Conservation (phyloP, 2,113 vertebrate species). For the Chelonoidis abingdonii region DNA sequence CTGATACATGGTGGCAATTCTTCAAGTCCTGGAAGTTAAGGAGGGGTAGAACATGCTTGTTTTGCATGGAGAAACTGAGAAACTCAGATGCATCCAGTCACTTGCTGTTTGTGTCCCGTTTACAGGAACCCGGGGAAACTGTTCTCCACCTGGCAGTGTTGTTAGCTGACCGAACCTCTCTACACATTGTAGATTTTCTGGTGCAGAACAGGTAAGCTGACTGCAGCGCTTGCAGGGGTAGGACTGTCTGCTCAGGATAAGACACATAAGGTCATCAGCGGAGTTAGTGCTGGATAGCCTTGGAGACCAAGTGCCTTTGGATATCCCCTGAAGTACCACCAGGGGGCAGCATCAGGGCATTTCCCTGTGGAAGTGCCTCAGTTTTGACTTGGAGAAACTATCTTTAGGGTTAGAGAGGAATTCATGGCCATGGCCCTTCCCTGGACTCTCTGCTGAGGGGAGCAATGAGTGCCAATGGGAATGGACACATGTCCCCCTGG, state of each 20-base stretch:
- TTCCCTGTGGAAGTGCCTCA: not conserved
- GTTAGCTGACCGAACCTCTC: slow-evolving; percentile 77
- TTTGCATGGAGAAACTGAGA: rapidly evolving
- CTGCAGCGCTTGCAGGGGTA: not conserved
- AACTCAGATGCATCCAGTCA: not conserved
- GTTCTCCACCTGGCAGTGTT: slow-evolving; percentile 79
- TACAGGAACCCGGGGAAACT: slow-evolving; percentile 79
- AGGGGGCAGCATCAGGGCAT: not conserved
- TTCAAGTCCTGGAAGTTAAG: not conserved
- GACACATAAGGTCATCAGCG: not conserved
- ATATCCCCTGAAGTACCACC: not conserved
- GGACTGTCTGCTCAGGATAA: not conserved
- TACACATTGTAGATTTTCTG: slow-evolving; percentile 82
- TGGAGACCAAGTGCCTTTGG: not conserved
- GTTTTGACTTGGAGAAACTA: too few relatives aligned
- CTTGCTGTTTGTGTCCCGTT: not conserved
- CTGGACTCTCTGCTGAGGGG: not conserved
- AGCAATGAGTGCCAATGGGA: not conserved
- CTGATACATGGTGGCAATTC: not conserved
- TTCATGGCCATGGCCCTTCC: not conserved
- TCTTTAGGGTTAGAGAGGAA: not conserved
- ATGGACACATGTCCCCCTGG: not conserved
- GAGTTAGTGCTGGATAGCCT: not conserved
- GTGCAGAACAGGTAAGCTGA: slow-evolving; percentile 79
- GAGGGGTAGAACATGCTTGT: not conserved